A percentile compares a stretch with the other conserved stretches of the same genome.
Evolutionary conservation across 2,113 vertebrate genomes (phyloP).

Genomic region (Seriola quinqueradiata): DNA sequence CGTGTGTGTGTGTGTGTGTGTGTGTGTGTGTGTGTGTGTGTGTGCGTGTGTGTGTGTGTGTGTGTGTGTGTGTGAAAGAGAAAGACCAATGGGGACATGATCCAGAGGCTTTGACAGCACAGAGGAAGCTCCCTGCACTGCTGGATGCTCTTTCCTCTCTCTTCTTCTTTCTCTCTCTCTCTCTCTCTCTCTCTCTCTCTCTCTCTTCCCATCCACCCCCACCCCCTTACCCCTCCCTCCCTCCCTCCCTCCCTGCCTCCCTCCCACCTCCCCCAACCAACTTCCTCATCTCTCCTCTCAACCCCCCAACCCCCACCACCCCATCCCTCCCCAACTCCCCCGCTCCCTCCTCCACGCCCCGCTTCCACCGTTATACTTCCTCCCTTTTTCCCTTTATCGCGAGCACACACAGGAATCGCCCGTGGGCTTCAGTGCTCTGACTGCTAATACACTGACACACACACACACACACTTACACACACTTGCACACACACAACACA

Average conservation of each 20-base stretch:
- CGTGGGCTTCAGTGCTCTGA: slow-evolving; percentile 83
- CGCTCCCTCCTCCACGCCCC: slow-evolving; percentile 15
- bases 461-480: slow-evolving; percentile 43
- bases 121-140: slow-evolving; percentile 81
- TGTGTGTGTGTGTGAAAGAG: slow-evolving; percentile 29
- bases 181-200: slow-evolving; percentile 40
- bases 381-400: slow-evolving; percentile 86
- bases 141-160: slow-evolving; percentile 75
- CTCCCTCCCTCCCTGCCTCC: background rate
- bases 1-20: background rate
- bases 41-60: slow-evolving; percentile 3
- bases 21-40: slow-evolving; percentile 2
- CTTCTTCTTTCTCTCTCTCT: slow-evolving; percentile 43
- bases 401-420: slow-evolving; percentile 88
- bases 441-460: slow-evolving; percentile 84
- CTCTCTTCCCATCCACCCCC: slow-evolving; percentile 4
- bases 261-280: slow-evolving; percentile 6
- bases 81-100: slow-evolving; percentile 80
- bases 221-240: background rate
- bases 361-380: slow-evolving; percentile 79
- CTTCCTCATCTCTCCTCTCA: slow-evolving; percentile 59
- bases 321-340: slow-evolving; percentile 21
- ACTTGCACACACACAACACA: slow-evolving; percentile 47
- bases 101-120: slow-evolving; percentile 83
- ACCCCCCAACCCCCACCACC: slow-evolving; percentile 34